Conservation (phyloP, 2,888 invertebrate genomes). For the Odontocolon sp. region DNA sequence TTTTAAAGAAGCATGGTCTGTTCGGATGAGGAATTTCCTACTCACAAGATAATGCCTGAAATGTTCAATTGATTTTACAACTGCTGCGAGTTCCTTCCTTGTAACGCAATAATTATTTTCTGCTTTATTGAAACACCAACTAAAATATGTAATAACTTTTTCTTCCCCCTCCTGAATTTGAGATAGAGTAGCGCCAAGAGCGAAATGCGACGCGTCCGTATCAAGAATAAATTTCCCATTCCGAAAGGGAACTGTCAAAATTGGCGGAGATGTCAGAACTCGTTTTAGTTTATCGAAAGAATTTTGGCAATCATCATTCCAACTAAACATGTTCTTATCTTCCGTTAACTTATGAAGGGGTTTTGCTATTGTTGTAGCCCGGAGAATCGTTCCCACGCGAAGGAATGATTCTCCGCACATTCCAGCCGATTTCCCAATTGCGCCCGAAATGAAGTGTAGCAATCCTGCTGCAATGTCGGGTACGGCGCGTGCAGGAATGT, state of each 20-base stretch:
- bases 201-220: slow-evolving; percentile 34
- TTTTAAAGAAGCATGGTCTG: slow-evolving; percentile 71
- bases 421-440: too few relatives aligned
- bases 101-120: slow-evolving; percentile 64
- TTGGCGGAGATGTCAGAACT: slow-evolving; percentile 23
- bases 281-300: slow-evolving; percentile 14
- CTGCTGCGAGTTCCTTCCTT: slow-evolving; percentile 66
- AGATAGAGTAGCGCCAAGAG: slow-evolving; percentile 30
- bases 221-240: slow-evolving; percentile 11
- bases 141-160: slow-evolving; percentile 36
- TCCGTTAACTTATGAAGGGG: too few relatives aligned
- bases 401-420: too few relatives aligned
- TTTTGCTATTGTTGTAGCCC: too few relatives aligned
- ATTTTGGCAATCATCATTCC: too few relatives aligned
- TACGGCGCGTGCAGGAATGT: too few relatives aligned
- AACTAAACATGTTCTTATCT: too few relatives aligned
- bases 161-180: slow-evolving; percentile 29
- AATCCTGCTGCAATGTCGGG: too few relatives aligned
- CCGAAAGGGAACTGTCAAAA: slow-evolving; percentile 18
- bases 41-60: slow-evolving; percentile 71
- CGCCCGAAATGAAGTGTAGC: too few relatives aligned
- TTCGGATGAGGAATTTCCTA: slow-evolving; percentile 66
- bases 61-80: slow-evolving; percentile 65
- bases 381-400: too few relatives aligned
- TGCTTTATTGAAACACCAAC: slow-evolving; percentile 9